Conservation (phyloP, 2,888 invertebrate genomes). For the Molorchus minor region DNA sequence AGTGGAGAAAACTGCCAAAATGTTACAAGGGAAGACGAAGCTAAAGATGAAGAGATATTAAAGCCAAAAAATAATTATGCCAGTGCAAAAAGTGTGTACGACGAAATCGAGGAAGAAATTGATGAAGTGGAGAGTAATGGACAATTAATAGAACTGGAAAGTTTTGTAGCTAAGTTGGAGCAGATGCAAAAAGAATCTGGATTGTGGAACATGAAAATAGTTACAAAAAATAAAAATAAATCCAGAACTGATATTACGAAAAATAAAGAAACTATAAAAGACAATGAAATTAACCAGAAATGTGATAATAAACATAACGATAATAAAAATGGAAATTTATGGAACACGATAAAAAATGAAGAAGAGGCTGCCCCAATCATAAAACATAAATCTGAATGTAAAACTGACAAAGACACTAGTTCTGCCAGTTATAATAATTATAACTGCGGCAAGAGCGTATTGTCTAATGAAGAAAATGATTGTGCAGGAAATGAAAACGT, state of each 20-base stretch:
- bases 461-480: background rate
- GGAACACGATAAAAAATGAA: conserved; percentile 40
- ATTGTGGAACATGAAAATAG: conserved; percentile 35
- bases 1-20: conserved; percentile 24
- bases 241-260: background rate
- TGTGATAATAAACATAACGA: background rate
- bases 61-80: conserved; percentile 34
- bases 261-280: background rate
- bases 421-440: conserved; percentile 58
- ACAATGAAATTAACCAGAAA: background rate
- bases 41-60: conserved; percentile 35
- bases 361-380: conserved; percentile 27
- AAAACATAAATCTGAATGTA: conserved; percentile 20
- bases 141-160: conserved; percentile 45
- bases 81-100: conserved; percentile 34
- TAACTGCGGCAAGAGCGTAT: conserved; percentile 52
- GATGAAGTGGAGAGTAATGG: conserved; percentile 33
- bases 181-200: conserved; percentile 44
- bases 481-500: background rate
- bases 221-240: conserved; percentile 12
- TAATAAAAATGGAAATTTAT: conserved; percentile 34
- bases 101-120: conserved; percentile 31
- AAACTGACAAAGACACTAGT: conserved; percentile 27
- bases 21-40: conserved; percentile 37
- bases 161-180: conserved; percentile 44